Evolutionary conservation across 2,113 vertebrate species (phyloP).

Genomic region (Eublepharis macularius): DNA sequence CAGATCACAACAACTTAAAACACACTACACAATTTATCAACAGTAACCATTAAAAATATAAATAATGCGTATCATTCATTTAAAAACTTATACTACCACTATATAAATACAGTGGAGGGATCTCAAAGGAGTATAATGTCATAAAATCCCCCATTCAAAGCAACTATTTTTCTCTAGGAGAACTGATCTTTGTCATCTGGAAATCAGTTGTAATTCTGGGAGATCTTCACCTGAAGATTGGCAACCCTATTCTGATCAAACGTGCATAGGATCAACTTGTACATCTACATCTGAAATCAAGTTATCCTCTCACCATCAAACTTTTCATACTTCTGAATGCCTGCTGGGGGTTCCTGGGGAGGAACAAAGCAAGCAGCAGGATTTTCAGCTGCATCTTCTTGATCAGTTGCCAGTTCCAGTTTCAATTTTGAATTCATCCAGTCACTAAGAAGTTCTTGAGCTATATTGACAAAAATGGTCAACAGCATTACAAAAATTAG

Average conservation of each 20-base stretch:
- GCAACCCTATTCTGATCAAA: neutral
- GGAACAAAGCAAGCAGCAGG: neutral
- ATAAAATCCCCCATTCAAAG: too few relatives aligned
- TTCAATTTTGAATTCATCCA: conserved; percentile 87
- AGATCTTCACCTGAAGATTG: too few relatives aligned
- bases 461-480: conserved; percentile 65
- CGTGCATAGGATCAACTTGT: neutral
- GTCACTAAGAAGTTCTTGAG: conserved; percentile 83
- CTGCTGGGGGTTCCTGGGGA: conserved; percentile 30
- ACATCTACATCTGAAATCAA: neutral
- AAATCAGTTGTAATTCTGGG: too few relatives aligned
- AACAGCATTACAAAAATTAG: conserved; percentile 33
- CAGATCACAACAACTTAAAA: too few relatives aligned
- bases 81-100: too few relatives aligned
- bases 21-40: too few relatives aligned
- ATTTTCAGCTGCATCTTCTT: conserved; percentile 65
- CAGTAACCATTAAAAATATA: too few relatives aligned
- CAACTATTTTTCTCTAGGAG: too few relatives aligned
- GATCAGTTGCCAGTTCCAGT: conserved; percentile 75
- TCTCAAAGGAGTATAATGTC: too few relatives aligned
- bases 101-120: too few relatives aligned
- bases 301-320: conserved; percentile 85
- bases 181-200: too few relatives aligned
- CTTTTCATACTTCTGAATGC: conserved; percentile 62
- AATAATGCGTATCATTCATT: too few relatives aligned